Conservation (phyloP, 2,113 vertebrate species). For the Genyomyrus donnyi region DNA sequence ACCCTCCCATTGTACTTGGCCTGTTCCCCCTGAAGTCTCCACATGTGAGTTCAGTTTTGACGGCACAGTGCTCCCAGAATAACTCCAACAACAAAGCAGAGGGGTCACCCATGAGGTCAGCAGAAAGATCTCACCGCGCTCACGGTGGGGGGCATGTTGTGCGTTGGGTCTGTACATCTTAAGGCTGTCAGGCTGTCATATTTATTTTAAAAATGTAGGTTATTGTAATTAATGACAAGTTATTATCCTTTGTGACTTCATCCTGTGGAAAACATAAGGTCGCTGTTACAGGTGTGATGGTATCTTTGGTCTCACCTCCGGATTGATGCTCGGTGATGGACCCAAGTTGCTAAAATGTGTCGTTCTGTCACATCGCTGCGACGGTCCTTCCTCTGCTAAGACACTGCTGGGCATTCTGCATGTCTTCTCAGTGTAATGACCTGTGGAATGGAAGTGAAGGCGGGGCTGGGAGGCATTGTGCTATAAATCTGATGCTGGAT, state of each 20-base stretch:
- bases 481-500: not conserved
- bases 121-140: not conserved
- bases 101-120: not conserved
- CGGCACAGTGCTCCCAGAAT: not conserved
- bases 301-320: not conserved
- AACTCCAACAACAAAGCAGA: not conserved
- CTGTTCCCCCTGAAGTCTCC: not conserved
- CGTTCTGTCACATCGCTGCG: not conserved
- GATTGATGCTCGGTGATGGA: not conserved
- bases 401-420: not conserved
- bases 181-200: not conserved
- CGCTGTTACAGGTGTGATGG: not conserved
- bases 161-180: not conserved
- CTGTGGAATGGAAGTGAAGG: not conserved
- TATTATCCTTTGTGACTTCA: not conserved
- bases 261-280: not conserved
- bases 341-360: not conserved
- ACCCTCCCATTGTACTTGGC: not conserved
- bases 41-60: not conserved
- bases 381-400: not conserved
- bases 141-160: not conserved
- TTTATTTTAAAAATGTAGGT: not conserved
- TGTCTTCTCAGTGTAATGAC: not conserved
- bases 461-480: not conserved
- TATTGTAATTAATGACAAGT: not conserved